phyloP scores from a whole-genome alignment of 2,797 vertebrate genomes.

The Characodon lateralis region DNA sequence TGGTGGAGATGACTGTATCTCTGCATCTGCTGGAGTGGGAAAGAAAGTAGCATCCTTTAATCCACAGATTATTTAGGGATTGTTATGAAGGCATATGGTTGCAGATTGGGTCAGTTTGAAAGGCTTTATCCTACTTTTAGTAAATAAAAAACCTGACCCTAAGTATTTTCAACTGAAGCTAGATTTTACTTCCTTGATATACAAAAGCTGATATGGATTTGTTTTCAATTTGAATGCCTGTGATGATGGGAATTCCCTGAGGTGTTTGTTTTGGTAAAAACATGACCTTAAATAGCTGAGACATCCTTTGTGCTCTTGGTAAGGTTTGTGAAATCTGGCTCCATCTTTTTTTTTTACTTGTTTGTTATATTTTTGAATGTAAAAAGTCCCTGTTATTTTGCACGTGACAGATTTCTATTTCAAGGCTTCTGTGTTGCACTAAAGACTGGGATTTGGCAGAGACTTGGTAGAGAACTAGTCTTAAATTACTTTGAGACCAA shows the following conservation, averaged over 20 bases:
- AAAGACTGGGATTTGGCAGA: not conserved
- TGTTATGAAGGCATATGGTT: conserved; percentile 59
- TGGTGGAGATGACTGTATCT: conserved; percentile 61
- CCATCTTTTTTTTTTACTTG: conserved; percentile 25
- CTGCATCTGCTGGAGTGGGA: conserved; percentile 35
- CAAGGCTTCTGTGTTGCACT: not conserved
- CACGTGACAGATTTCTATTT: conserved; percentile 1
- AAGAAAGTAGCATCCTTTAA: conserved; percentile 46
- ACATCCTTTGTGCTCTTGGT: conserved; percentile 39
- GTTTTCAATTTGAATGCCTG: conserved; percentile 53
- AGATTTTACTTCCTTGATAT: conserved; percentile 3
- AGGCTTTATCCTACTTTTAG: conserved; percentile 9
- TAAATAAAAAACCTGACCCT: conserved; percentile 10
- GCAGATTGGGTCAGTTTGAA: conserved; percentile 49
- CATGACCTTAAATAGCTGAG: conserved; percentile 59
- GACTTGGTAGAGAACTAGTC: no score
- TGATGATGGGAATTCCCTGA: conserved; percentile 60
- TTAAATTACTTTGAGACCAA: not conserved
- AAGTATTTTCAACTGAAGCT: conserved; percentile 22
- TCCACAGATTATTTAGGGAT: conserved; percentile 65
- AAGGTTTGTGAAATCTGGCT: conserved; percentile 32
- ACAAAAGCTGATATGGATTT: conserved; percentile 39
- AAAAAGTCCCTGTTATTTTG: conserved; percentile 22
- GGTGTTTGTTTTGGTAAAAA: conserved; percentile 53
- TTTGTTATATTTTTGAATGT: conserved; percentile 25